These are phyloP conservation scores for Leptosomus discolor DNA, from an alignment of 2,113 vertebrate species.

Conservation along the genomic window DNA sequence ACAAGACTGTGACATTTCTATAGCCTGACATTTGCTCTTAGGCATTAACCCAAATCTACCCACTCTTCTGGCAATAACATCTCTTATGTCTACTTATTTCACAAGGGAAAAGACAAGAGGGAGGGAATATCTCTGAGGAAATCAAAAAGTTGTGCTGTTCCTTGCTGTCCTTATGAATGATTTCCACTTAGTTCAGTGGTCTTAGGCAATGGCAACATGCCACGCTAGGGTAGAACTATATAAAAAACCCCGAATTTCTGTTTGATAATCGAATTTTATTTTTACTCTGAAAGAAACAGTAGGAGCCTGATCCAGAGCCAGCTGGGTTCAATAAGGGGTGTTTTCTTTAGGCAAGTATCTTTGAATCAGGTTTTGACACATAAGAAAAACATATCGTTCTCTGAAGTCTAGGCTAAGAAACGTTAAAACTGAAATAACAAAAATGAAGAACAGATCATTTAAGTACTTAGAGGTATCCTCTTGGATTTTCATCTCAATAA, in stretches of 20 bases:
- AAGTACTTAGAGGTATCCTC: not conserved
- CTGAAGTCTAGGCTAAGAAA: not conserved
- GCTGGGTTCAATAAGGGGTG: not conserved
- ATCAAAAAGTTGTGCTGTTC: not conserved
- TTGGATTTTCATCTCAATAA: not conserved
- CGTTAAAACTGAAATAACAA: not conserved
- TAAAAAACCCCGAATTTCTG: not conserved
- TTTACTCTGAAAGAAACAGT: not conserved
- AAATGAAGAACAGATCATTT: not conserved
- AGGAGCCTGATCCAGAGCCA: not conserved
- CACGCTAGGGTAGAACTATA: not conserved
- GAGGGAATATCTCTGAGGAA: not conserved
- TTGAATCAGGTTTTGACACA: not conserved
- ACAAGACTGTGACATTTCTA: not conserved
- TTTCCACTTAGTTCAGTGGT: not conserved
- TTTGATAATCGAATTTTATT: not conserved
- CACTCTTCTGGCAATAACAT: not conserved
- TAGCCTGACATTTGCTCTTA: conserved; percentile 14
- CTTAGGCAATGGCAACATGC: not conserved
- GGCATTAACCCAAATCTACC: not conserved
- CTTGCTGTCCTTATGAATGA: not conserved
- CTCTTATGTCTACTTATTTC: not conserved
- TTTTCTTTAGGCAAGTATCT: not conserved
- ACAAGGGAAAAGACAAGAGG: not conserved
- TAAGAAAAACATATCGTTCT: not conserved